A percentile compares a stretch with the other conserved stretches of the same genome.
phyloP scores from a whole-genome alignment of 2,888 invertebrate species.

The Ernsta delagoae region DNA sequence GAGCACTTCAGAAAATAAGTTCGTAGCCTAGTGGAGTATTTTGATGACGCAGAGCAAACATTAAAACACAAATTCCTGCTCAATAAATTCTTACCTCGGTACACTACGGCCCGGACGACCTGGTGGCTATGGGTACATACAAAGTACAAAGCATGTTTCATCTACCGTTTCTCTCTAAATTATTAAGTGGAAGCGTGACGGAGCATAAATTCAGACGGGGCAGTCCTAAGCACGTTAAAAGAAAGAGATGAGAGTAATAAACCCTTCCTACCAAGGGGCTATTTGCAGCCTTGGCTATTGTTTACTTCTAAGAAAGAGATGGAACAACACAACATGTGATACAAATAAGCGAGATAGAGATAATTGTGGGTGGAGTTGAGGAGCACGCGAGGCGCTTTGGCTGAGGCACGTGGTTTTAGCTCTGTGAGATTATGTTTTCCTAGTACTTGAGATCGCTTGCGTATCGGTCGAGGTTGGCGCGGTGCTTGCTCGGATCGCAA shows the following conservation, averaged over 20 bases:
- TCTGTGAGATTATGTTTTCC: constrained; percentile 59
- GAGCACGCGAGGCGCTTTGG: constrained; percentile 47
- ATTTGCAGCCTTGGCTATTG: background rate
- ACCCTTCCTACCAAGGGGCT: constrained; percentile 26
- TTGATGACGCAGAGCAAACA: constrained; percentile 49
- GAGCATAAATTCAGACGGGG: background rate
- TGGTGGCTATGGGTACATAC: too few relatives aligned
- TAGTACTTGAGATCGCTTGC: constrained; percentile 79
- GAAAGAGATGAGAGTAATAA: constrained; percentile 49
- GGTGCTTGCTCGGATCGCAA: too few relatives aligned
- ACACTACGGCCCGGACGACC: constrained; percentile 34
- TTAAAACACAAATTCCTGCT: constrained; percentile 47
- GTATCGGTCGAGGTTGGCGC: constrained; percentile 80
- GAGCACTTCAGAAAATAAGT: constrained; percentile 68
- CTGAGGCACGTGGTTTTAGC: constrained; percentile 50
- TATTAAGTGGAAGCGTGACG: constrained; percentile 10
- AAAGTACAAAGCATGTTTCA: background rate
- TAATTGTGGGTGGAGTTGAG: constrained; percentile 47
- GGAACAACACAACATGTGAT: background rate
- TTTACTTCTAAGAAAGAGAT: constrained; percentile 7
- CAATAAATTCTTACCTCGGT: constrained; percentile 44
- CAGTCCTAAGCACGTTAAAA: constrained; percentile 36
- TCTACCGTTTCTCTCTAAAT: background rate
- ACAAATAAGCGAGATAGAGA: constrained; percentile 60
- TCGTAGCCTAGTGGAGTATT: constrained; percentile 58